Evolutionary conservation across 2,888 invertebrate genomes (phyloP), one percentile per base, ranked within the genome.

Genomic region (Heteromurus nitidus): DNA sequence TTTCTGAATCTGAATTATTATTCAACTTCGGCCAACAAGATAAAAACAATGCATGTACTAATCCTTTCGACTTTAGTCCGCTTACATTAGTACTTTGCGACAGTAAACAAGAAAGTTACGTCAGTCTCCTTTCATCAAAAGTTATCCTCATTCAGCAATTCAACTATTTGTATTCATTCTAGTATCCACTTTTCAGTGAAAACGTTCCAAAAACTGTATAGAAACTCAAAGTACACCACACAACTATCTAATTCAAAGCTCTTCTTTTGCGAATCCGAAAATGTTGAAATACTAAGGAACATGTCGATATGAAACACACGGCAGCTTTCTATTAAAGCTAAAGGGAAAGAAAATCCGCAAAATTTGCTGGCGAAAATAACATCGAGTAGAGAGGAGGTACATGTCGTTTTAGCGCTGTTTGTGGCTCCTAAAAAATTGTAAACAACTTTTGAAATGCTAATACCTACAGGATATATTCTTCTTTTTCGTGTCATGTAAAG

Each of bases 361-460:
- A 36, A 36, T 36, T 36, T 9, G 13, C 5, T 36, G 36, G 36
- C n/a, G n/a, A n/a, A n/a, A n/a, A n/a, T n/a, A n/a, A n/a, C n/a
- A n/a, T n/a, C n/a, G n/a, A n/a, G n/a, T n/a, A n/a, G n/a, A n/a
- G n/a, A n/a, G n/a, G n/a, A n/a, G n/a, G n/a, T n/a, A n/a, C n/a
- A n/a, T n/a, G n/a, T n/a, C n/a, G n/a, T n/a, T n/a, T n/a, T 36
- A 36, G 13, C 13, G 36, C 13, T 36, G 7, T 36, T 36, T 13
- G 36, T 36, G 36, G 36, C 36, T 36, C 36, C 28, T 62, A 28
- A 28, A 20, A 67, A 44, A 26, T 22, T 16, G 67, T 67, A 44
- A 67, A 67, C 67, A 67, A 67, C 67, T 47, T 67, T 47, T 47
- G 47, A 67, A 26, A 18, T 65, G 42, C 26, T 58, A 44, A 65